These are phyloP conservation scores for Poeciliopsis prolifica DNA, from an alignment of 2,113 vertebrate species.

Conservation along the genomic window DNA sequence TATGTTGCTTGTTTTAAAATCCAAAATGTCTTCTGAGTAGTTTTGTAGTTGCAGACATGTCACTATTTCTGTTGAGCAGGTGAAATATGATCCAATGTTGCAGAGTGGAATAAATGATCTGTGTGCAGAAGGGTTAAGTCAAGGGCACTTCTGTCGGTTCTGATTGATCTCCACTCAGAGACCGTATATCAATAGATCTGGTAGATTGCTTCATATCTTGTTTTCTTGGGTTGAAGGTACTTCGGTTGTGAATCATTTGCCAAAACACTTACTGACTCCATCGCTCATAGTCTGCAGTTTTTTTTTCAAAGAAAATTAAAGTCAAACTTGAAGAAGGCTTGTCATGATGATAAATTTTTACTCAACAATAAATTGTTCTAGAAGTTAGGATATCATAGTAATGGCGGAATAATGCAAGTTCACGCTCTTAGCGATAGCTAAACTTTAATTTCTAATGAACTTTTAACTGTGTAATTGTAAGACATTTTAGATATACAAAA, in stretches of 20 bases:
- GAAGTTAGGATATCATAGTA: no score
- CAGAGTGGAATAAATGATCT: not conserved
- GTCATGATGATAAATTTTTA: no score
- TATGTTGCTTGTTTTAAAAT: not conserved
- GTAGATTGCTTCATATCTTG: not conserved
- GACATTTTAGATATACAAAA: no score
- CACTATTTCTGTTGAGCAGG: not conserved
- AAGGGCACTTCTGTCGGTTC: conserved; percentile 10
- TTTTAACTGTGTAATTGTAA: no score
- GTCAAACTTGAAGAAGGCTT: not conserved
- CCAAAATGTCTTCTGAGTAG: not conserved
- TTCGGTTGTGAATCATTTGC: not conserved
- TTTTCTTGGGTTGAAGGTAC: not conserved
- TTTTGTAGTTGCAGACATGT: not conserved
- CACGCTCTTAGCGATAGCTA: no score
- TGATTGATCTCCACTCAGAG: conserved; percentile 3
- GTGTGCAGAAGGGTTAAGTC: conserved; percentile 13
- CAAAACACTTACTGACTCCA: not conserved
- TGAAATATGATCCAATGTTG: conserved; percentile 21
- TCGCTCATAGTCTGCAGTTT: not conserved
- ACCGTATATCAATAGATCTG: not conserved
- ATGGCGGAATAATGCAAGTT: no score
- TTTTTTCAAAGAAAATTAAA: not conserved
- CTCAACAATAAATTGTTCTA: no score
- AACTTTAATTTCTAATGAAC: no score